Base-by-base conservation (phyloP, 1,140 invertebrate genomes). In the Caenorhabditis elegans region DNA sequence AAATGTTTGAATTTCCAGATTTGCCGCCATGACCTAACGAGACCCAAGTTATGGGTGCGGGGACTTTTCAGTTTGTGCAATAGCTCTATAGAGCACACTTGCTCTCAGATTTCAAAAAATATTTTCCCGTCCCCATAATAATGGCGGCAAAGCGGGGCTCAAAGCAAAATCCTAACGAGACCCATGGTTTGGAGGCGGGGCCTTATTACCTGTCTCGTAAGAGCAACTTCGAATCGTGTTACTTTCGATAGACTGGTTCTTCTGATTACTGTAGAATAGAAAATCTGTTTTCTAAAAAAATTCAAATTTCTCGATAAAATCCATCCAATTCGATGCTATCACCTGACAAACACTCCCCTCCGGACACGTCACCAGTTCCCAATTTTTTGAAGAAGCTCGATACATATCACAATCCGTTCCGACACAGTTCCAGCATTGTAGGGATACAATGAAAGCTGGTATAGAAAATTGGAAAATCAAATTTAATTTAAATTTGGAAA, bases 371-470 rank as follows among this genome's bases (percentile, higher is more conserved):
- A 70, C 60, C 17, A 70, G 34, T 10, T 70, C 60, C 60, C 60
- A 70, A 28, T 70, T 70, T 8, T 39, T 70, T 19, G 60, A 70
- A 19, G 34, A 39, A 2, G 60, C 15, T 2, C 34, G 31, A 19
- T 70, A 70, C 17, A 17, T 3, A 22, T 70, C 60, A 11, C 60
- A 70, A n/a, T 70, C 60, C 0, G 2, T 19, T 39, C 60, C 60
- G n/a, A 70, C 60, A 70, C 60, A 70, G 39, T 70, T 70, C 60
- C 60, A 70, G 34, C 60, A 70, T 70, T 70, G 31, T 3, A 70
- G 6, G 3, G 60, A n/a, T 22, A 22, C 60, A 34, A 22, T 70
- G 4, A n/a, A 8, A 10, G 34, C 60, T 70, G 34, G n/a, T 8
- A 8, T 43, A 8, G 5, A 15, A 39, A 39, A 10, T 17, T 43